Conservation (phyloP, 2,113 vertebrate genomes). For the Cettia cetti region DNA sequence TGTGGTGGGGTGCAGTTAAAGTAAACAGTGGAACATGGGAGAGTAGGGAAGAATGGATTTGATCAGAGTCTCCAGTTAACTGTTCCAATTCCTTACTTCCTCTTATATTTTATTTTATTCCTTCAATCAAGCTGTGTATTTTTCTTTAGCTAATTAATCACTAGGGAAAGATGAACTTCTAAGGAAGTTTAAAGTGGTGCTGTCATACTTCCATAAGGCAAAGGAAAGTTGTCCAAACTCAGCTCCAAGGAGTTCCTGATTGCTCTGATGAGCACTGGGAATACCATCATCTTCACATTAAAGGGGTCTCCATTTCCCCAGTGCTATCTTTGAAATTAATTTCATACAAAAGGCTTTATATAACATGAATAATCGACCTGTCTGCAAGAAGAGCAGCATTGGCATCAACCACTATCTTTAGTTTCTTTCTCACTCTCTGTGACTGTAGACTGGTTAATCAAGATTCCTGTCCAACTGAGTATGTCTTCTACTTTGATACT, state of each 20-base stretch:
- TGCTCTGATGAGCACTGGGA: neutral
- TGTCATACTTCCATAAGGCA: neutral
- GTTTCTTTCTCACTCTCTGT: neutral
- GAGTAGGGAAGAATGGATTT: neutral
- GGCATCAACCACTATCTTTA: conserved; percentile 15
- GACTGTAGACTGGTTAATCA: neutral
- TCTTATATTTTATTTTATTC: neutral
- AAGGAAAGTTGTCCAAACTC: neutral
- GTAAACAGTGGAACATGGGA: neutral
- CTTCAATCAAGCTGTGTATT: neutral
- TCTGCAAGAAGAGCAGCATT: neutral
- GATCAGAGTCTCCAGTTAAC: neutral
- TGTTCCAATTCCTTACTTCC: neutral
- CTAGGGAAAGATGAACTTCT: neutral
- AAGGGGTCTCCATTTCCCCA: neutral
- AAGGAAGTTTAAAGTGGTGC: neutral
- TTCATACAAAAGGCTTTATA: neutral
- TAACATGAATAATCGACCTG: neutral
- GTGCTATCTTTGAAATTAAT: neutral
- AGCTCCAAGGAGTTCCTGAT: neutral
- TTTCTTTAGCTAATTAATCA: conserved; percentile 1
- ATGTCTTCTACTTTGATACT: neutral
- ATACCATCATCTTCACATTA: neutral
- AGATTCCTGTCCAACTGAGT: neutral
- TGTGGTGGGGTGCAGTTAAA: neutral